Percentiles rank a stretch among this genome's conserved stretches.
Conservation (phyloP, 2,888 invertebrate species). For the Scaptomyza flava region DNA sequence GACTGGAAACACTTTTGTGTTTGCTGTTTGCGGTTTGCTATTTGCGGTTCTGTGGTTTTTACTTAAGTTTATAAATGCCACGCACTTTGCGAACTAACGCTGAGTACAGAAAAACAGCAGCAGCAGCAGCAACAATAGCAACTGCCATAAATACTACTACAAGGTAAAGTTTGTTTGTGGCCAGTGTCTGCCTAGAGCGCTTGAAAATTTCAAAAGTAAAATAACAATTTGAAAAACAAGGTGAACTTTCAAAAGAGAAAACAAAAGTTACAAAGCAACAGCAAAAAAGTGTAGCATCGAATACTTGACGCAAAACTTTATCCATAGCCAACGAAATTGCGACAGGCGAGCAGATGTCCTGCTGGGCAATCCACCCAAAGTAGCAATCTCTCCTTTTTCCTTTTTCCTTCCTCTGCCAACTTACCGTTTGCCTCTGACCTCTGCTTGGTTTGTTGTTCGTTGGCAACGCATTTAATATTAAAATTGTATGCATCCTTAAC, state of each 20-base stretch:
- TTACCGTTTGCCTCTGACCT: constrained; percentile 5
- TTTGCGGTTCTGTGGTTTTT: constrained; percentile 17
- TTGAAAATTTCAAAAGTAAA: constrained; percentile 68
- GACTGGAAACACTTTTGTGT: constrained; percentile 4
- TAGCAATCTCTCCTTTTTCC: not conserved
- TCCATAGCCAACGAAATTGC: constrained; percentile 60
- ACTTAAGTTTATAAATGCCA: constrained; percentile 55
- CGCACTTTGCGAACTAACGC: constrained; percentile 41
- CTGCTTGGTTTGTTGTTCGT: constrained; percentile 9
- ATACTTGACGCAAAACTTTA: constrained; percentile 67
- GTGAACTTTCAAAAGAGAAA: constrained; percentile 43
- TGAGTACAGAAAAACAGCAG: constrained; percentile 1
- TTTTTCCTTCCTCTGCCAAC: not conserved
- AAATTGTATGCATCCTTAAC: constrained; percentile 77
- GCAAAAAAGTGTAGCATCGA: constrained; percentile 32
- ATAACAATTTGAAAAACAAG: constrained; percentile 76
- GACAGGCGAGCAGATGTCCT: constrained; percentile 60
- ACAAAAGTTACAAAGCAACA: constrained; percentile 2
- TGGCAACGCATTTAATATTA: constrained; percentile 70
- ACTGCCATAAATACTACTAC: constrained; percentile 73
- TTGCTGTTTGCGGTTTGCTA: constrained; percentile 2
- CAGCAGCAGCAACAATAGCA: constrained; percentile 41
- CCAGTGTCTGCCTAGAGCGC: constrained; percentile 63
- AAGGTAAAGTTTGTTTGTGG: constrained; percentile 55
- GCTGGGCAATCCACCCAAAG: constrained; percentile 28